phyloP scores from a whole-genome alignment of 2,113 vertebrate species.

The Galbula dea region DNA sequence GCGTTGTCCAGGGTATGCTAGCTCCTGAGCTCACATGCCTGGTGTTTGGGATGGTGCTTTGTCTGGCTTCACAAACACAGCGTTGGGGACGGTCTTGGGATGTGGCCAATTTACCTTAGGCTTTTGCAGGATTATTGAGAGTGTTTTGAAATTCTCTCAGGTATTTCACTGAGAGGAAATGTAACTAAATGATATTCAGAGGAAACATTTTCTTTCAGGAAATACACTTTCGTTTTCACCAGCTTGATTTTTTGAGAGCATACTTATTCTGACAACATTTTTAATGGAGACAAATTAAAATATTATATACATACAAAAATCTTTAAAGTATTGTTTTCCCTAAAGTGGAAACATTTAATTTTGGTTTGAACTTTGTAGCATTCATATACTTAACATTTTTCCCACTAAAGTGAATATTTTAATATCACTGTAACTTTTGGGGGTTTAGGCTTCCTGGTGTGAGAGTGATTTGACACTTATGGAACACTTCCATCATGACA shows the following conservation, averaged over 20 bases:
- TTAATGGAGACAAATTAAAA: not conserved
- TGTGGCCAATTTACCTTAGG: not conserved
- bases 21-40: not conserved
- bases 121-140: not conserved
- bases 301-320: not conserved
- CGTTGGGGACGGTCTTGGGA: not conserved
- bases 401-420: conserved; percentile 33
- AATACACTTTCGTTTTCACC: not conserved
- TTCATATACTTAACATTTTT: conserved; percentile 18
- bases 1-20: not conserved
- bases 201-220: not conserved
- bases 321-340: not conserved
- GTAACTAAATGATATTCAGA: not conserved
- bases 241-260: not conserved
- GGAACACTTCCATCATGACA: conserved; percentile 5
- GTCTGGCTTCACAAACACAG: not conserved
- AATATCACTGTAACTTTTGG: conserved; percentile 4
- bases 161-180: not conserved
- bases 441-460: not conserved
- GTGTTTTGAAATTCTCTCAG: not conserved
- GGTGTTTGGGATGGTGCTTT: not conserved
- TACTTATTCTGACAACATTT: not conserved
- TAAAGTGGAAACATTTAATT: not conserved
- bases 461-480: conserved; percentile 35
- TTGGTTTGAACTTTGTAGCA: not conserved